These are phyloP conservation scores for Neoseiulus cucumeris DNA, from an alignment of 1,140 invertebrate genomes.

Conservation along the genomic window DNA sequence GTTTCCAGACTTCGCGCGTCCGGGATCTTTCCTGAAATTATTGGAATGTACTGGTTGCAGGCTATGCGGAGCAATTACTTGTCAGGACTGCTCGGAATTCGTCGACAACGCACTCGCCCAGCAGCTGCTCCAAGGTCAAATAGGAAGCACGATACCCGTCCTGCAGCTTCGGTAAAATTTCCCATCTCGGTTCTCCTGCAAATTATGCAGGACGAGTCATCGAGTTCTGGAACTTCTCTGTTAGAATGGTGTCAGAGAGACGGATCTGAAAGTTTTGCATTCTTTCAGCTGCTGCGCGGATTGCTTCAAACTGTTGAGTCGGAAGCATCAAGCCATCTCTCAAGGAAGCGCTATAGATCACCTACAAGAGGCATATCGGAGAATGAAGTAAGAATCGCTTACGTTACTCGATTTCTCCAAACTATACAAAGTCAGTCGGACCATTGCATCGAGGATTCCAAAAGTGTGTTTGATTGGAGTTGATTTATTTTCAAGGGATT, in stretches of 20 bases:
- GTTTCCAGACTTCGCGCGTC: too few species aligned
- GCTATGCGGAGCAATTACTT: not conserved
- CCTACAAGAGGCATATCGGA: not conserved
- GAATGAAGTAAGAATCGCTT: not conserved
- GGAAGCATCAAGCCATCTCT: not conserved
- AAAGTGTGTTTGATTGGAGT: not conserved
- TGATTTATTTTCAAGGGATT: not conserved
- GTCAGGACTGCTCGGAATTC: not conserved
- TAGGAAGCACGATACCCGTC: not conserved
- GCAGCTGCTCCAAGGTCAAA: slow-evolving; percentile 1
- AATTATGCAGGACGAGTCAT: too few species aligned
- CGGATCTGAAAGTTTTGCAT: too few species aligned
- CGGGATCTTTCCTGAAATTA: too few species aligned
- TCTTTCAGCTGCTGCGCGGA: not conserved
- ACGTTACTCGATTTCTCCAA: too few species aligned
- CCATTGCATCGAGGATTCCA: not conserved
- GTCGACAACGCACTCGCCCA: not conserved
- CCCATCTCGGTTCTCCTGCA: too few species aligned
- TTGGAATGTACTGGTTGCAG: too few species aligned
- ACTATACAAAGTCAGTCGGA: too few species aligned
- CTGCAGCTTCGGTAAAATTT: not conserved
- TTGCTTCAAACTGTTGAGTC: not conserved
- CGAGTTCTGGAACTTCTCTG: too few species aligned
- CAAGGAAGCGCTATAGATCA: not conserved
- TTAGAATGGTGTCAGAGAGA: too few species aligned